phyloP scores from a whole-genome alignment of 2,113 vertebrate genomes.

The Eurypyga helias region DNA sequence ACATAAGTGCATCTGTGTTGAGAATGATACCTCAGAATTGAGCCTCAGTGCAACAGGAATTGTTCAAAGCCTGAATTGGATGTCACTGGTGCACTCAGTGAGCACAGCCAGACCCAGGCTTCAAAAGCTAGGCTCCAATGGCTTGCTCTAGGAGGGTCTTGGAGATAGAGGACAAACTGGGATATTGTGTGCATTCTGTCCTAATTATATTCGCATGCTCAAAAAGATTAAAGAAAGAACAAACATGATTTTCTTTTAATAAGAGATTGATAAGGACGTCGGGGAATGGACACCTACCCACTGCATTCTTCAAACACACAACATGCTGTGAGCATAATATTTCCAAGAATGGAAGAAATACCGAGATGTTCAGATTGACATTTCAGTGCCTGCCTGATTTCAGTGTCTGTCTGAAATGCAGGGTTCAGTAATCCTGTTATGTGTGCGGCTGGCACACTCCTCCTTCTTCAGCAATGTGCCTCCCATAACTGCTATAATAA shows the following conservation, averaged over 20 bases:
- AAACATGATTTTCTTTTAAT: background rate
- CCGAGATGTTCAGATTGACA: constrained; percentile 6
- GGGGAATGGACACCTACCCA: background rate
- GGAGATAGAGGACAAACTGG: background rate
- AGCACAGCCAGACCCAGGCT: background rate
- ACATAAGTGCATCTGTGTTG: background rate
- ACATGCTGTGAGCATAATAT: background rate
- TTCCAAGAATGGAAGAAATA: background rate
- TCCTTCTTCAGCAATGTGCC: background rate
- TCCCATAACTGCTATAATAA: background rate
- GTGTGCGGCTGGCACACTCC: constrained; percentile 17
- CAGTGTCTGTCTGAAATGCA: constrained; percentile 9
- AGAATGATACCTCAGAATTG: background rate
- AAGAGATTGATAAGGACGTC: background rate
- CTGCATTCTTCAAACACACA: background rate
- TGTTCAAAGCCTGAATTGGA: background rate
- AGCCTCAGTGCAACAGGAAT: background rate
- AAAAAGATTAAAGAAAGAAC: background rate
- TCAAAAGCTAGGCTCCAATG: background rate
- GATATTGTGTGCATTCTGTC: background rate
- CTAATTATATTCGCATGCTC: background rate
- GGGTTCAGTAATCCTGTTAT: constrained; percentile 55
- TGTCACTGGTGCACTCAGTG: background rate
- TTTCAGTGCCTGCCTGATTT: constrained; percentile 29
- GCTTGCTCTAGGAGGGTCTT: background rate